Base-by-base conservation (phyloP, 2,113 vertebrate genomes). In the Otolemur garnettii region DNA sequence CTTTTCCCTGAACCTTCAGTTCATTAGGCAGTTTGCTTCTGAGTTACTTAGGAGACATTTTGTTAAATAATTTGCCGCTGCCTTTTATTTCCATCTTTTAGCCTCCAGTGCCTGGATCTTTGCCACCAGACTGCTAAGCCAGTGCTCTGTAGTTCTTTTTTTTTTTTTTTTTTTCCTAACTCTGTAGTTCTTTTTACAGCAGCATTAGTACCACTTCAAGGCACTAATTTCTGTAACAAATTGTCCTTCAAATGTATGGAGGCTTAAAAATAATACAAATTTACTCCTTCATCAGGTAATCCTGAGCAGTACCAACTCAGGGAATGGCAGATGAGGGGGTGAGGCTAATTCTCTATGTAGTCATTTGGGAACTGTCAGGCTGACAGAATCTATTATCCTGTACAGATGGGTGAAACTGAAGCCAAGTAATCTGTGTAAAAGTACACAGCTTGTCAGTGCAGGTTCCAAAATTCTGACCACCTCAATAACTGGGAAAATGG, bases 401-500 rank as follows among this genome's bases (percentile, higher is more conserved):
- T 92, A 82, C 64, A 93, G 7, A 74, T 55, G 64, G n/a, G 33
- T 86, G 35, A 93, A 92, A 84, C 57, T 60, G 69, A 87, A 90
- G 15, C n/a, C 69, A 87, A 80, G 50, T 87, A 86, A 90, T 90
- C 92, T 78, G 72, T 79, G 59, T 88, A 85, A 64, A 64, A 85
- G 93, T 87, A 94, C 19, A 77, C 28, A 88, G 60, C 33, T 93
- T 88, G 28, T 90, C 14, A 75, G 38, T 83, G 38, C 38, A 93
- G 30, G n/a, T 82, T 81, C 21, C 13, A 38, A 42, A 59, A 93
- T 88, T 96, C 50, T 90, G 4, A 66, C 4, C 50, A 71, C 12
- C 80, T 68, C 28, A 8, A 38, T 38, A 38, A 38, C 38, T 38
- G 38, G 38, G 38, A 38, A 38, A 38, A 38, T 38, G 38, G 38